phyloP scores from a whole-genome alignment of 2,113 vertebrate species.

The Scalopus aquaticus region DNA sequence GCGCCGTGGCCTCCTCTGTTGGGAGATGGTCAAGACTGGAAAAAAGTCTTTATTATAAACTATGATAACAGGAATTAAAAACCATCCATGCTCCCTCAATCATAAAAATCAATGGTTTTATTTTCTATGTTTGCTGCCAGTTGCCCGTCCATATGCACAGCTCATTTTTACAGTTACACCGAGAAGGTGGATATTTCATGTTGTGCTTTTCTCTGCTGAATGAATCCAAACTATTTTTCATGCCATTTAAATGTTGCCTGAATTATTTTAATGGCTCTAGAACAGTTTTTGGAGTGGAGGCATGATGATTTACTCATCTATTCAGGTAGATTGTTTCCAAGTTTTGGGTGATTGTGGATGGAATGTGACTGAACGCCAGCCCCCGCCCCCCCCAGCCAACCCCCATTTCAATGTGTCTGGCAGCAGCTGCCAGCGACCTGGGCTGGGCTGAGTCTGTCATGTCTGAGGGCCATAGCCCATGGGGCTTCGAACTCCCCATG shows the following conservation, averaged over 20 bases:
- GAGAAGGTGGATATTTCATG: neutral
- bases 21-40: slow-evolving; percentile 49
- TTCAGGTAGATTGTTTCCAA: neutral
- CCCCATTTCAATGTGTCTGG: fast-evolving
- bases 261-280: neutral
- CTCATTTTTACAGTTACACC: neutral
- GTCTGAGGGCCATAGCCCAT: fast-evolving
- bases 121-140: slow-evolving; percentile 32
- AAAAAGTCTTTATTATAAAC: slow-evolving; percentile 20
- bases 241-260: neutral
- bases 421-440: too few relatives aligned
- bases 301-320: neutral
- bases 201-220: slow-evolving; percentile 6
- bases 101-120: slow-evolving; percentile 32
- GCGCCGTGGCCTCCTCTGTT: neutral
- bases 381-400: neutral
- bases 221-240: neutral
- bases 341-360: neutral
- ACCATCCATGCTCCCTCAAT: neutral
- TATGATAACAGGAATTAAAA: slow-evolving; percentile 44
- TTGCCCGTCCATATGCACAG: neutral
- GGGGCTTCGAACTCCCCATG: neutral
- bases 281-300: neutral
- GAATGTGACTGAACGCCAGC: neutral
- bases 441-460: neutral